Evolutionary conservation across 1,140 invertebrate species (phyloP), one percentile per base, ranked within the genome.

Genomic region (Frieseomelitta varia): DNA sequence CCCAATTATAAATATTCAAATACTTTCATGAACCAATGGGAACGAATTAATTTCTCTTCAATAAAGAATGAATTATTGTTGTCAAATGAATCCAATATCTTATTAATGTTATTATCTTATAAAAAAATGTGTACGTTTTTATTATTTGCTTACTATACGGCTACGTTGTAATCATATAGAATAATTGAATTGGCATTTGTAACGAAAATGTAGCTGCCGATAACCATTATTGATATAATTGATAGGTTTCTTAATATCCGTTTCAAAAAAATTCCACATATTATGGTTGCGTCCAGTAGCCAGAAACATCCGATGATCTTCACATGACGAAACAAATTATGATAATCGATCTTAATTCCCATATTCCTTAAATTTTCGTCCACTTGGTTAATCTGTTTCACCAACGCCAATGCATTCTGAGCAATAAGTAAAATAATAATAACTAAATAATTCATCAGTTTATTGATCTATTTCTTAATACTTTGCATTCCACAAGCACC

Each of bases 331-430:
- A 10, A 0, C 12, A 71, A 2, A 6, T 0, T 15, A 0, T 51
- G 21, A 47, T 86, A 80, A 4, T 78, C 72, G 0, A 79, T 4
- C 0, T 17, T 1, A 0, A 27, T 17, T n/a, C 78, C 83, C 12
- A 90, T 24, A 63, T 61, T 63, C 30, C 21, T 27, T 4, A 90
- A 63, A 19, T 61, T 84, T 19, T 84, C 73, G 14, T 90, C 88
- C 12, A 86, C 53, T 6, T 69, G 30, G 15, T 30, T 15, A 0
- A 90, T 81, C 14, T 47, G 67, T 17, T 68, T 47, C 27, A 21
- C 17, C 19, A 78, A 56, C 17, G 0, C 3, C 6, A 63, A 30
- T 2, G 24, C 30, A 11, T 76, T 24, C 30, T 39, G 11, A 2
- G 19, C 4, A 21, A 63, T 21, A 51, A 39, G 2, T 4, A 6